Evolutionary conservation across 2,888 invertebrate genomes (phyloP), one percentile per base, ranked within the genome.

Genomic region (Eupithecia vulgata): DNA sequence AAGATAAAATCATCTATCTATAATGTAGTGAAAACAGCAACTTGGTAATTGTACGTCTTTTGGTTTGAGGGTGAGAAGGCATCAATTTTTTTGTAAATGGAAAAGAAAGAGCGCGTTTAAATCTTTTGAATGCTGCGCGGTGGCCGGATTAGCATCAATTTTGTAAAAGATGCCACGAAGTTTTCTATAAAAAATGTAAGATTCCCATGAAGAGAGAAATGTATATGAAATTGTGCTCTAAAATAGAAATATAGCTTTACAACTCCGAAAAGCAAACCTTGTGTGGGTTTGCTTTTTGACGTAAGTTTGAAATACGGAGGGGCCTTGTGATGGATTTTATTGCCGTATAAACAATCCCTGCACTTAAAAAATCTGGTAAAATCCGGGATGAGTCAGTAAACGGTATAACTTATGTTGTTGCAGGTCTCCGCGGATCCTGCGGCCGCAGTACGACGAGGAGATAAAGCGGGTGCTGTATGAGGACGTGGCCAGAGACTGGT

Each of bases 401-500:
- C 30, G 30, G 30, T 40, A 5, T 13, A 40, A 40, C n/a, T 17
- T 48, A 8, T 48, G 1, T n/a, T 17, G 48, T 1, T 52, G 1
- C 57, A 57, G 98, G 0, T 98, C 98, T 76, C 98, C 98, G 0
- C 92, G 97, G 13, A 95, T 95, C 21, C 87, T 94, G 21, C 94
- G 93, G 64, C 93, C 95, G 8, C 94, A 95, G 80, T 92, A 94
- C 78, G 95, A 95, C 37, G 95, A 95, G 57, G 93, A 94, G 7
- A 95, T 95, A 15, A 94, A 94, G 75, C 90, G 95, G 13, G 94
- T 95, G 15, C 95, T 95, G 59, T 96, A 95, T 76, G 95, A 95
- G 73, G 95, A 96, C 77, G 95, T 95, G 4, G 95, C 95, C 0
- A 91, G 95, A 57, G 95, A 96, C 80, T 96, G 96, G 96, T 96